phyloP scores from a whole-genome alignment of 2,113 vertebrate species.

The Etia nguti region DNA sequence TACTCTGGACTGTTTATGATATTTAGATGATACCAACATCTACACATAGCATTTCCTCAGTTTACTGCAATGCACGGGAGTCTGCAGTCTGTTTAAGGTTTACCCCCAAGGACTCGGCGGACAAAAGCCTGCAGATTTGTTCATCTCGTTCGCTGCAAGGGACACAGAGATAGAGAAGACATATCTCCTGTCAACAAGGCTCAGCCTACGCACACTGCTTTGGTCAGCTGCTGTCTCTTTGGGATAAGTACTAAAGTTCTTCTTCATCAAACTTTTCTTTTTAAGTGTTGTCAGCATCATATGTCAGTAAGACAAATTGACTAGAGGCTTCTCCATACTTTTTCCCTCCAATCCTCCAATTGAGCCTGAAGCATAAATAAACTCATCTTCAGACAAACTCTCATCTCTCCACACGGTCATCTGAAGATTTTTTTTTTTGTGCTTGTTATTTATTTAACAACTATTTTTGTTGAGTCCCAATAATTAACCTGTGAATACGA shows the following conservation, averaged over 20 bases:
- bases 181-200: conserved; percentile 61
- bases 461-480: neutral
- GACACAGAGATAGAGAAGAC: conserved; percentile 56
- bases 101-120: conserved; percentile 43
- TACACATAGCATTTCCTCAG: neutral
- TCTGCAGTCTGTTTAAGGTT: conserved; percentile 24
- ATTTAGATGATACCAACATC: neutral
- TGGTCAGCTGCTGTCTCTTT: conserved; percentile 63
- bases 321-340: conserved; percentile 39
- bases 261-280: conserved; percentile 68
- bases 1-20: conserved; percentile 17
- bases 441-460: conserved; percentile 23
- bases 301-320: conserved; percentile 64
- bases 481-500: conserved; percentile 51
- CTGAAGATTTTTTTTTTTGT: neutral
- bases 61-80: conserved; percentile 25
- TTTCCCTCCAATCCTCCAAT: conserved; percentile 22
- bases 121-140: conserved; percentile 57
- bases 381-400: conserved; percentile 1
- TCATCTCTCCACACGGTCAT: neutral
- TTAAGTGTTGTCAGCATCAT: conserved; percentile 65
- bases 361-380: conserved; percentile 60
- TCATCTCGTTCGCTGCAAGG: conserved; percentile 52
- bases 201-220: conserved; percentile 56
- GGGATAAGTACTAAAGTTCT: conserved; percentile 61